Evolutionary conservation across 2,888 invertebrate genomes (phyloP), one percentile per base, ranked within the genome.

Genomic region (Disparrhopalites patrizii): DNA sequence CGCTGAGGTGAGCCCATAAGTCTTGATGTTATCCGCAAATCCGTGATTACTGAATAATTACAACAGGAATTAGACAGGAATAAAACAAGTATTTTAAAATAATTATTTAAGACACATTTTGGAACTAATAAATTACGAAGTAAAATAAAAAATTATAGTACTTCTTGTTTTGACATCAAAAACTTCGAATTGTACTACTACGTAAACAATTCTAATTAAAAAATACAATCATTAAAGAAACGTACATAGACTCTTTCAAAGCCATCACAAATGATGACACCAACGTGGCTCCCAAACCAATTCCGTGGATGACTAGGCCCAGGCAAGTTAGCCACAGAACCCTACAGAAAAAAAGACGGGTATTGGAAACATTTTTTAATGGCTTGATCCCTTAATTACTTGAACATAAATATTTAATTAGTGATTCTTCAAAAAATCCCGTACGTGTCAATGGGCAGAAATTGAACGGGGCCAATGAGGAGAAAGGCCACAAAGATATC

Each of bases 261-360:
- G 91, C 91, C 77, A 90, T 91, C 4, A 90, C 87, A 79, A 93
- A 93, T 3, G 91, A 90, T 0, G 92, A 88, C 8, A 93, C 92
- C 30, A 93, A 82, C 72, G 91, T 88, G 23, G 91, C 89, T 18
- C 90, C 88, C 78, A 92, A 87, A 15, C 92, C 92, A 15, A 93
- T 77, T 0, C 93, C 93, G 73, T 93, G 90, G 0, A 90, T 81
- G 13, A 91, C 83, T 60, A 93, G 79, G 0, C 90, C 90, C 2
- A 83, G 31, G 23, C 91, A 85, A 1, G 86, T 85, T 66, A 89
- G 76, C 85, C 86, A 86, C 5, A 61, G 43, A 27, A 52, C 5
- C 3, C 52, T 27, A 28, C n/a, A 27, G 8, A 52, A 8, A 15
- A 13, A 25, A 2, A 27, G 52, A 27, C 27, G 3, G 13, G 13